These are phyloP conservation scores for Hydrocynus forskahlii DNA, from an alignment of 2,797 vertebrate species.

Conservation along the genomic window DNA sequence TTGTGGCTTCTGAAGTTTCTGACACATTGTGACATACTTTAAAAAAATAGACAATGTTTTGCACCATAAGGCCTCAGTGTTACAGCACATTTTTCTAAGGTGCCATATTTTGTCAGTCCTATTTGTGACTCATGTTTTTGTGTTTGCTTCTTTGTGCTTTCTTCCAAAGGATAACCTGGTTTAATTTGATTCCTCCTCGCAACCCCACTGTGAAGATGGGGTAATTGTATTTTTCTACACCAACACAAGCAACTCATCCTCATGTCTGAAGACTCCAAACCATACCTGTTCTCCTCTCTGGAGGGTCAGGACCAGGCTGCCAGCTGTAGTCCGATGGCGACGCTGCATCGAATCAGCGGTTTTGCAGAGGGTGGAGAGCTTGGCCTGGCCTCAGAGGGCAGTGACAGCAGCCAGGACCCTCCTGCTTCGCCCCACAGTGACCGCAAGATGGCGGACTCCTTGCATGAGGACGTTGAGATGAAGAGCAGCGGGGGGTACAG, in stretches of 20 bases:
- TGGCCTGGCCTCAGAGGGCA: constrained; percentile 78
- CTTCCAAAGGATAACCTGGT: constrained; percentile 21
- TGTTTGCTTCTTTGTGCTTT: constrained; percentile 37
- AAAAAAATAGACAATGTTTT: not conserved
- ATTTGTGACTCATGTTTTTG: constrained; percentile 21
- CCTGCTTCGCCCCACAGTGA: constrained; percentile 57
- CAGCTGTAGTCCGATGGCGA: constrained; percentile 70
- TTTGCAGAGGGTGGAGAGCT: constrained; percentile 75
- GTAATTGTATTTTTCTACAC: constrained; percentile 50
- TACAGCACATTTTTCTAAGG: not conserved
- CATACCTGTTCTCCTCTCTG: constrained; percentile 71
- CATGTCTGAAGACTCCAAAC: constrained; percentile 77
- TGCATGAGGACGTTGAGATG: constrained; percentile 88
- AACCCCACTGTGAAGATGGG: constrained; percentile 62
- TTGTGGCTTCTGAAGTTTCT: not conserved
- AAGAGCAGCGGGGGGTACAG: constrained; percentile 86
- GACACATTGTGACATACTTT: not conserved
- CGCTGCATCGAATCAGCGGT: constrained; percentile 77
- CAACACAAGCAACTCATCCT: constrained; percentile 5
- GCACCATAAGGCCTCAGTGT: not conserved
- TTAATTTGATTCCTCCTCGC: constrained; percentile 1
- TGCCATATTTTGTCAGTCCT: not conserved
- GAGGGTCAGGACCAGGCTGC: constrained; percentile 68
- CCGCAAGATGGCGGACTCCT: constrained; percentile 66
- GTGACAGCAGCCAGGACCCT: constrained; percentile 78